Evolutionary conservation across 2,888 invertebrate genomes (phyloP).

Genomic region (Strigamia crassipes): DNA sequence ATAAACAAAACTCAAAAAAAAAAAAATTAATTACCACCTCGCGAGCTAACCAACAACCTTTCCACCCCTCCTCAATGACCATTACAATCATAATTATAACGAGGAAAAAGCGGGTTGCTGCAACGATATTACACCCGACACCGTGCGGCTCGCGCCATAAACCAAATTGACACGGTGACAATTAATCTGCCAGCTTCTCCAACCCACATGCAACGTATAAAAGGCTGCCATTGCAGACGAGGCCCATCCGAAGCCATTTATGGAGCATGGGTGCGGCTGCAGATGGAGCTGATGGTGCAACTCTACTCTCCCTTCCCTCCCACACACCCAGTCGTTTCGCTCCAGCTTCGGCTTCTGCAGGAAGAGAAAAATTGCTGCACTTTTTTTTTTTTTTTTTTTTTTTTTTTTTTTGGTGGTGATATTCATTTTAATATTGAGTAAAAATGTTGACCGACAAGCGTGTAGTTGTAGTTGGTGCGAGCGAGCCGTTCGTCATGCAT

Average conservation of each 20-base stretch:
- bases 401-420: too few species aligned
- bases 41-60: neutral
- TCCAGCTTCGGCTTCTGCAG: too few species aligned
- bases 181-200: constrained; percentile 1
- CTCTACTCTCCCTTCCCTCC: neutral
- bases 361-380: too few species aligned
- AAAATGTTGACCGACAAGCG: neutral
- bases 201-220: neutral
- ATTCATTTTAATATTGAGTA: too few species aligned
- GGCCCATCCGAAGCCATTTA: neutral
- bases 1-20: too few species aligned
- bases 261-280: neutral
- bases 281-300: constrained; percentile 10
- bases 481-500: neutral
- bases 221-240: neutral
- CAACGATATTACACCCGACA: neutral
- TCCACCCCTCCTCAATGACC: neutral
- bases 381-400: too few species aligned
- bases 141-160: neutral
- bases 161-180: constrained; percentile 4
- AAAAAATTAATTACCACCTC: too few species aligned
- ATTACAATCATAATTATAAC: neutral
- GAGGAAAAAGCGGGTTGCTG: neutral
- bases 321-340: too few species aligned
- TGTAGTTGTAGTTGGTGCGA: neutral